These are phyloP conservation scores for Geopemphigus sp. DNA, from an alignment of 1,140 invertebrate species.

Conservation along the genomic window DNA sequence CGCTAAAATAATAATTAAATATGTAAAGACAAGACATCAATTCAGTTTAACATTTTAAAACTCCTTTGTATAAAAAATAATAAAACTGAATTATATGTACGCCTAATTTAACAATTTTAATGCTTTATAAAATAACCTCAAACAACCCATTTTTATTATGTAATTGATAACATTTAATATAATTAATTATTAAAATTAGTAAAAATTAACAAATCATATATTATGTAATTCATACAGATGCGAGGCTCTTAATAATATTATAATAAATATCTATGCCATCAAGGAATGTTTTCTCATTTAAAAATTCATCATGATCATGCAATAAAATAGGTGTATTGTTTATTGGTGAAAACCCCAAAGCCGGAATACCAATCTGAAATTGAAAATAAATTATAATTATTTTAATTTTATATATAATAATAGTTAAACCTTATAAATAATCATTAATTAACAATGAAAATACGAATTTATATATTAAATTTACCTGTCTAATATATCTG, in stretches of 20 bases:
- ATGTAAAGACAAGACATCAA: too few relatives aligned
- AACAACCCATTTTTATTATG: not conserved
- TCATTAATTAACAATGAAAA: too few relatives aligned
- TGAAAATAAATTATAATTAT: slow-evolving; percentile 22
- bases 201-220: not conserved
- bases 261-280: slow-evolving; percentile 69
- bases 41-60: too few relatives aligned
- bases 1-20: too few relatives aligned
- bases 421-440: too few relatives aligned
- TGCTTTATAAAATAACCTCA: too few relatives aligned
- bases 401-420: too few relatives aligned
- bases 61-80: too few relatives aligned
- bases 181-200: not conserved
- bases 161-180: slow-evolving; percentile 10
- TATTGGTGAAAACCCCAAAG: slow-evolving; percentile 56
- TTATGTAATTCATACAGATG: slow-evolving; percentile 33
- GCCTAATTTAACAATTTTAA: too few relatives aligned
- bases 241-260: slow-evolving; percentile 56
- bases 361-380: slow-evolving; percentile 54
- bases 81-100: too few relatives aligned
- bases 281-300: slow-evolving; percentile 70
- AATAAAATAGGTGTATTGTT: slow-evolving; percentile 72
- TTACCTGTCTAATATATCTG: slow-evolving; percentile 65
- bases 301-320: slow-evolving; percentile 73
- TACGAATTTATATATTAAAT: not conserved